phyloP scores from a whole-genome alignment of 2,113 vertebrate genomes.

The Diphyllodes magnificus region DNA sequence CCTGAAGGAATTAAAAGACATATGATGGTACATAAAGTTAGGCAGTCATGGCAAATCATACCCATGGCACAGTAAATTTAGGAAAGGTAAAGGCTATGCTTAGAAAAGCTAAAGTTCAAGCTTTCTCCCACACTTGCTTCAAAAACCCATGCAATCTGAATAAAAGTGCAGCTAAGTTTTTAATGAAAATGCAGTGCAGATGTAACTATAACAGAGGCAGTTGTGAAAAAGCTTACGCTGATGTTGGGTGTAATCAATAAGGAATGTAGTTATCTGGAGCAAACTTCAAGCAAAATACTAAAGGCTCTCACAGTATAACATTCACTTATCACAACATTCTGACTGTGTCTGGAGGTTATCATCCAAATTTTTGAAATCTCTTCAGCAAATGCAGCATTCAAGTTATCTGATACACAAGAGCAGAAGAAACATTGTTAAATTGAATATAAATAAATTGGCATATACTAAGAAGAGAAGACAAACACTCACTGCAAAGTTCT shows the following conservation, averaged over 20 bases:
- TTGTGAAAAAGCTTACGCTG: background rate
- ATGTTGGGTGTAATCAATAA: background rate
- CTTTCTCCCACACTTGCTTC: background rate
- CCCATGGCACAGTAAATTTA: background rate
- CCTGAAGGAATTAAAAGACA: background rate
- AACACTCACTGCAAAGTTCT: conserved; percentile 71
- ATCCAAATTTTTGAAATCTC: background rate
- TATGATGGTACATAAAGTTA: background rate
- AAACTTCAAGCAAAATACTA: background rate
- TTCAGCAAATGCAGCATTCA: background rate
- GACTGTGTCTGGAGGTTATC: background rate
- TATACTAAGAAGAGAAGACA: background rate
- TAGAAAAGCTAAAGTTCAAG: background rate
- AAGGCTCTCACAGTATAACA: background rate
- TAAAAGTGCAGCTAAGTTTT: background rate
- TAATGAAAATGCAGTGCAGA: background rate
- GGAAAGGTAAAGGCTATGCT: background rate
- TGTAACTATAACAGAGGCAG: background rate
- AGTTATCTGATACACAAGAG: background rate
- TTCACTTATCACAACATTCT: background rate
- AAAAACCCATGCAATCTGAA: background rate
- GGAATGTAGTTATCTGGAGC: background rate
- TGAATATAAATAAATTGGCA: background rate
- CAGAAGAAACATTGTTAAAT: background rate
- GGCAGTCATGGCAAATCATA: background rate